phyloP scores from a whole-genome alignment of 2,113 vertebrate species.

The Steatornis caripensis region DNA sequence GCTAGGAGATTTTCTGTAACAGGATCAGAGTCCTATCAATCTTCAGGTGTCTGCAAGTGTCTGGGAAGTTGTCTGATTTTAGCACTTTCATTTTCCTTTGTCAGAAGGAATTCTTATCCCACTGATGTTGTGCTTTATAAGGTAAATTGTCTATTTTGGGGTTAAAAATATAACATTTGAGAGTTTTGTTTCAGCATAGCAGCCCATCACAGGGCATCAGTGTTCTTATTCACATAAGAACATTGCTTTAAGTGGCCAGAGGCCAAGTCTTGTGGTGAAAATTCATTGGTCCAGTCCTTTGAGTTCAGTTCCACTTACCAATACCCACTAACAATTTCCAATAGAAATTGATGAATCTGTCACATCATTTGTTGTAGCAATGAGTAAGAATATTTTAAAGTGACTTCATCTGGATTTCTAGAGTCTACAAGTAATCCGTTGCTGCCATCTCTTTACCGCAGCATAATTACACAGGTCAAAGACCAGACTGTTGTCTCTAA shows the following conservation, averaged over 20 bases:
- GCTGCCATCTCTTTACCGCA: neutral
- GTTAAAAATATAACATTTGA: neutral
- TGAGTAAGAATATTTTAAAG: neutral
- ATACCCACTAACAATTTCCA: neutral
- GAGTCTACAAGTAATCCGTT: neutral
- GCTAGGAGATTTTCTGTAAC: neutral
- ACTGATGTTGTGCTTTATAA: neutral
- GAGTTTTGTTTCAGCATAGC: neutral
- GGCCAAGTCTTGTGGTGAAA: neutral
- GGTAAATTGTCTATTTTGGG: neutral
- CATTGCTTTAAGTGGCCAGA: neutral
- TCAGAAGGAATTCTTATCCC: neutral
- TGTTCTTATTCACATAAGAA: neutral
- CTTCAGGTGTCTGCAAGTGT: neutral
- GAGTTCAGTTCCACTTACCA: neutral
- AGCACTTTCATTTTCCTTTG: neutral
- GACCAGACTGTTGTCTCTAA: neutral
- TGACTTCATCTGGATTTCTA: neutral
- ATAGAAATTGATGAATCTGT: neutral
- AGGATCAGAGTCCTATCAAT: neutral
- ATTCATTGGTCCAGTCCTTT: neutral
- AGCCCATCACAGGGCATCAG: fast-evolving
- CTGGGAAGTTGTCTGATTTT: neutral
- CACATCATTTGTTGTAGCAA: neutral
- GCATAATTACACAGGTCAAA: neutral